Conservation (phyloP, 2,797 vertebrate species). For the Onychomys leucogaster region DNA sequence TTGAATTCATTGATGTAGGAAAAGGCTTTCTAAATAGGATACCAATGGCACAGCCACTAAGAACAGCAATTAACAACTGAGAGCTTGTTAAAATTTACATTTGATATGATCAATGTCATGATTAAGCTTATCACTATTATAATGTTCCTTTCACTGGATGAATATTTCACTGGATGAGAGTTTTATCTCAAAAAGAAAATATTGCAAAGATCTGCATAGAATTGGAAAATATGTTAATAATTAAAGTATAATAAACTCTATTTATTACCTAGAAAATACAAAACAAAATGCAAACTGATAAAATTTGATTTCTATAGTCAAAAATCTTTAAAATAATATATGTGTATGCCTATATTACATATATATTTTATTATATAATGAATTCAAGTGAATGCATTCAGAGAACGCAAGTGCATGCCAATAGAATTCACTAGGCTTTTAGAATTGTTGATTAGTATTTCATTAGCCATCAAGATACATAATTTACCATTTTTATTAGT, state of each 20-base stretch:
- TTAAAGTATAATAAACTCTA: neutral
- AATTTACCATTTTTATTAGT: constrained; percentile 48
- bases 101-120: neutral
- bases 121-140: neutral
- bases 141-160: neutral
- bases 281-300: neutral
- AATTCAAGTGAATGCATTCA: neutral
- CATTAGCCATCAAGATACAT: neutral
- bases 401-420: neutral
- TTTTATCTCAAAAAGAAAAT: neutral
- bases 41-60: neutral
- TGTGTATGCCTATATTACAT: neutral
- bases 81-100: neutral
- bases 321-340: neutral
- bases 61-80: neutral
- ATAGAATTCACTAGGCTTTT: neutral
- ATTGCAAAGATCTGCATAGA: neutral
- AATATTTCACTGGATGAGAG: neutral
- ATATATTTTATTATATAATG: neutral
- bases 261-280: neutral
- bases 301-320: neutral
- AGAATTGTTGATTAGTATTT: constrained; percentile 1
- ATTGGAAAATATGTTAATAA: neutral
- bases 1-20: neutral
- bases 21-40: neutral